Conservation (phyloP, 2,113 vertebrate genomes). For the Chrysemys picta region DNA sequence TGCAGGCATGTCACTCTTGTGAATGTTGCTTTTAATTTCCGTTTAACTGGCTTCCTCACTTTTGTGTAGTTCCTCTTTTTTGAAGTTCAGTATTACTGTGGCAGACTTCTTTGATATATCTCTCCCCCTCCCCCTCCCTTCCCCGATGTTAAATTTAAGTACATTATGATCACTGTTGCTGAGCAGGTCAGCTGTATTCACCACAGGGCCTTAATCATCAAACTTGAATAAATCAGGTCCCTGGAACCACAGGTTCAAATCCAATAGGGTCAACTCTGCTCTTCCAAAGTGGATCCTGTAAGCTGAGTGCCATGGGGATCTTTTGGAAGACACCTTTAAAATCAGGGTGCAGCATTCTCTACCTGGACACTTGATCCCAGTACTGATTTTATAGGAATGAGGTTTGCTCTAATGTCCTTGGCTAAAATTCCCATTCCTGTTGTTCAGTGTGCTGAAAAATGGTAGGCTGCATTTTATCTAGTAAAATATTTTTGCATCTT, state of each 20-base stretch:
- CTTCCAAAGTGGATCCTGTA: not conserved
- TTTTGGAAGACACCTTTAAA: too few relatives aligned
- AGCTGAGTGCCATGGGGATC: not conserved
- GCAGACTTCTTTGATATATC: too few relatives aligned
- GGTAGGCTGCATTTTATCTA: not conserved
- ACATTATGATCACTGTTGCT: too few relatives aligned
- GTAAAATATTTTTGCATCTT: not conserved
- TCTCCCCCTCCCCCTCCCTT: too few relatives aligned
- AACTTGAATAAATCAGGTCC: not conserved
- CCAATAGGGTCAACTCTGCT: not conserved
- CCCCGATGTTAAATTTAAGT: too few relatives aligned
- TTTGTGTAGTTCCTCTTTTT: too few relatives aligned
- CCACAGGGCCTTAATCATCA: not conserved
- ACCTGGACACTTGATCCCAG: not conserved
- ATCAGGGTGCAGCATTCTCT: not conserved
- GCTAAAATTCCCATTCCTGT: not conserved
- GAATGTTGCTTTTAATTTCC: too few relatives aligned
- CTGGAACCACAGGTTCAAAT: not conserved
- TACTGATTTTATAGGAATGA: slow-evolving; percentile 9
- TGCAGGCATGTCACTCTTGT: too few relatives aligned
- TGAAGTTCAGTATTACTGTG: too few relatives aligned
- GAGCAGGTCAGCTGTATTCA: too few relatives aligned
- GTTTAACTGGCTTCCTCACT: too few relatives aligned
- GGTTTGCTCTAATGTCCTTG: not conserved
- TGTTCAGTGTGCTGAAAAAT: not conserved